These are phyloP conservation scores for Elaphurus davidianus DNA, from an alignment of 2,113 vertebrate species.

Conservation along the genomic window DNA sequence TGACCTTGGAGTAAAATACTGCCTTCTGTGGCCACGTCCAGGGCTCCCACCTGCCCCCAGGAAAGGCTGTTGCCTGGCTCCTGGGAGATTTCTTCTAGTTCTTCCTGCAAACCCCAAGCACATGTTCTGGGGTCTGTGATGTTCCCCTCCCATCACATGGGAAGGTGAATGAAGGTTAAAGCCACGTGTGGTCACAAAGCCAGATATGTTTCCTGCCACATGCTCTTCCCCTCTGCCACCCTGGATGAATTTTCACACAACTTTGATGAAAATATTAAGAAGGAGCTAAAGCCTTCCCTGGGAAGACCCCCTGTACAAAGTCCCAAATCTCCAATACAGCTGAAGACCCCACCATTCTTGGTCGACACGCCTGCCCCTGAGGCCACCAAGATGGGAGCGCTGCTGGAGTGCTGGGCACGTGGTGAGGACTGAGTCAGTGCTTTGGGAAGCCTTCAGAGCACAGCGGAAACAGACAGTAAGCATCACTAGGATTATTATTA, in stretches of 20 bases:
- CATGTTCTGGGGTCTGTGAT: not conserved
- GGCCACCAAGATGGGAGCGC: rapidly evolving
- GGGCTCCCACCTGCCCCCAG: not conserved
- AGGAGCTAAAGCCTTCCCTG: not conserved
- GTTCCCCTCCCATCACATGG: not conserved
- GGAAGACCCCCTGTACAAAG: not conserved
- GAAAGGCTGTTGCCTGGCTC: not conserved
- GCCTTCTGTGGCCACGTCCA: rapidly evolving
- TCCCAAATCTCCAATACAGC: rapidly evolving
- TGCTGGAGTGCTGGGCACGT: rapidly evolving
- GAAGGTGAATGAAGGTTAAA: not conserved
- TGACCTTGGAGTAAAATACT: not conserved
- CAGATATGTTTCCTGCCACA: not conserved
- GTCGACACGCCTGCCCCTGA: rapidly evolving
- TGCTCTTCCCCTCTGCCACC: not conserved
- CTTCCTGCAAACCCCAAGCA: not conserved
- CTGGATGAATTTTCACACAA: not conserved
- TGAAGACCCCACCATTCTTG: not conserved
- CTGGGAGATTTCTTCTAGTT: not conserved
- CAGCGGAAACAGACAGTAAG: rapidly evolving
- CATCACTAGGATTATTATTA: not conserved
- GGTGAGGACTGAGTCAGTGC: rapidly evolving
- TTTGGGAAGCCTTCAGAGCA: not conserved
- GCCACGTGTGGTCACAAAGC: not conserved
- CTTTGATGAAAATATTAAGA: not conserved